phyloP scores from a whole-genome alignment of 2,113 vertebrate species.

The Ardeotis arabs region DNA sequence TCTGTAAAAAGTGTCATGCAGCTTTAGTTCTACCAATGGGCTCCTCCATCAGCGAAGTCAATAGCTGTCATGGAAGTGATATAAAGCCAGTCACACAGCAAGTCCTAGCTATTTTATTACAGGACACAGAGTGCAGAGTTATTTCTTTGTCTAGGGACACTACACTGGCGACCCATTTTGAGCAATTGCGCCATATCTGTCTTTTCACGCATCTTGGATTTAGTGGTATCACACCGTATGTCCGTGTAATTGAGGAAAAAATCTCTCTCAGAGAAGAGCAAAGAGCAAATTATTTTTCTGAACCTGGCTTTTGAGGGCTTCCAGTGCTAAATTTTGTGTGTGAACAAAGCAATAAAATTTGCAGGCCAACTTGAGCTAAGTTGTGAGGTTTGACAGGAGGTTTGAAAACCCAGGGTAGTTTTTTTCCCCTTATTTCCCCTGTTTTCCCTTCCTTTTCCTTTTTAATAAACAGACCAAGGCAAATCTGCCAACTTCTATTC shows the following conservation, averaged over 20 bases:
- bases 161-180: neutral
- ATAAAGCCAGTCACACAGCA: neutral
- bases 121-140: neutral
- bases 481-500: conserved; percentile 4
- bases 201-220: conserved; percentile 30
- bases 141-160: neutral
- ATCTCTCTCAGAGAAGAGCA: neutral
- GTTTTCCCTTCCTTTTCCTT: neutral
- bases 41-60: neutral
- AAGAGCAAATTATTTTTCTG: conserved; percentile 5
- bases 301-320: neutral
- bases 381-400: conserved; percentile 33
- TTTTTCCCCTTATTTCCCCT: neutral
- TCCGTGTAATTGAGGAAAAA: neutral
- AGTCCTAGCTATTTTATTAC: neutral
- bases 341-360: conserved; percentile 55
- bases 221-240: neutral
- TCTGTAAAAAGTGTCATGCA: neutral
- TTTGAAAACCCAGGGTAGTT: conserved; percentile 18
- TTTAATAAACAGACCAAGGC: neutral
- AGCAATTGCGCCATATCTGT: neutral
- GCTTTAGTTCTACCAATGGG: neutral
- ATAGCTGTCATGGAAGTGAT: neutral
- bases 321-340: conserved; percentile 5
- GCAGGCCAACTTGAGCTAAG: conserved; percentile 15